These are phyloP conservation scores for Amorpha juglandis DNA, from an alignment of 2,888 invertebrate species.

Conservation along the genomic window DNA sequence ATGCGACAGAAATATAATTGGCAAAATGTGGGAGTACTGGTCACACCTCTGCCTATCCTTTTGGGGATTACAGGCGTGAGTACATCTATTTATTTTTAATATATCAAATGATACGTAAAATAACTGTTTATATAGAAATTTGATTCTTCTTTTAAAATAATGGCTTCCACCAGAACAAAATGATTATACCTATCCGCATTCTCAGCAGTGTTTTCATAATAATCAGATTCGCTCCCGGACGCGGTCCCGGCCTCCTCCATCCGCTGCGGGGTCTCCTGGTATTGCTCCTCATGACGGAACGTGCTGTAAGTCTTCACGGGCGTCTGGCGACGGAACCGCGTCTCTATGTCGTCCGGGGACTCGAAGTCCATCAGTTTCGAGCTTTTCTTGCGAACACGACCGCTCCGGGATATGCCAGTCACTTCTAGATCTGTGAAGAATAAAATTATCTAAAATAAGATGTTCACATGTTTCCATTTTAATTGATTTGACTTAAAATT, in stretches of 20 bases:
- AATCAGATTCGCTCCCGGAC: conserved; percentile 77
- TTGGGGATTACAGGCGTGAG: too few species aligned
- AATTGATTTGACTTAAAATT: too few species aligned
- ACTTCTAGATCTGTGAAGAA: conserved; percentile 87
- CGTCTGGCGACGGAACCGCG: conserved; percentile 77
- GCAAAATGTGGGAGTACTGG: too few species aligned
- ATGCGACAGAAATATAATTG: too few species aligned
- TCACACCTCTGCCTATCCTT: too few species aligned
- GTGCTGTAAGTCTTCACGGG: conserved; percentile 62
- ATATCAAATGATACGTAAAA: too few species aligned
- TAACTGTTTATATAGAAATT: too few species aligned
- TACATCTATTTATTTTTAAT: too few species aligned
- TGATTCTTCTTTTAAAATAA: too few species aligned
- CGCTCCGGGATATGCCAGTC: conserved; percentile 94
- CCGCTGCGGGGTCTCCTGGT: conserved; percentile 53
- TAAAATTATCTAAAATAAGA: too few species aligned
- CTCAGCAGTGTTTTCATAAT: conserved; percentile 74
- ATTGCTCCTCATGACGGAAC: conserved; percentile 60
- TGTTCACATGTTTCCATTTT: too few species aligned
- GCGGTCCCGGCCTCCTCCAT: conserved; percentile 66
- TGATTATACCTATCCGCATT: conserved; percentile 74
- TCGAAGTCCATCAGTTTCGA: conserved; percentile 97
- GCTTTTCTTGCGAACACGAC: conserved; percentile 96
- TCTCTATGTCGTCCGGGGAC: conserved; percentile 93
- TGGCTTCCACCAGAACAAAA: too few species aligned